These are phyloP conservation scores for Pithys albifrons DNA, from an alignment of 2,113 vertebrate genomes.

Conservation along the genomic window DNA sequence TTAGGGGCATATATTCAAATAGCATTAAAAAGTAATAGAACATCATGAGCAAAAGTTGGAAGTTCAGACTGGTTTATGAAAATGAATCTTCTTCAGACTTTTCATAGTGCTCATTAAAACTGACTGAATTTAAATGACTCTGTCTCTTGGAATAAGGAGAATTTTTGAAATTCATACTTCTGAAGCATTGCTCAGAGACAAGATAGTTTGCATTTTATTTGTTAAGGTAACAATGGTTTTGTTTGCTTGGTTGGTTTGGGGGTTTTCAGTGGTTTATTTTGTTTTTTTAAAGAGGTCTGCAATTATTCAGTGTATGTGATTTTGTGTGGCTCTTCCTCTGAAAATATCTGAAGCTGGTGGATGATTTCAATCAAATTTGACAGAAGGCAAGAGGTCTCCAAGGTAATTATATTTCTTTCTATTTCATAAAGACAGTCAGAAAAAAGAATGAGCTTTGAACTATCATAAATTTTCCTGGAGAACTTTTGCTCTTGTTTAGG, in stretches of 20 bases:
- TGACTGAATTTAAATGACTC: background rate
- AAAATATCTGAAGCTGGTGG: background rate
- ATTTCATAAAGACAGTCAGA: conserved; percentile 6
- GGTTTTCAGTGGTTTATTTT: background rate
- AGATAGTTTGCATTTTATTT: background rate
- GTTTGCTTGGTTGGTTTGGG: background rate
- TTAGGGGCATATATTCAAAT: background rate
- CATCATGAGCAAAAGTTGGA: background rate
- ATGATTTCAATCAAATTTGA: conserved; percentile 35
- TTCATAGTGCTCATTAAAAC: background rate
- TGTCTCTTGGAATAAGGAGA: background rate
- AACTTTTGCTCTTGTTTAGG: background rate
- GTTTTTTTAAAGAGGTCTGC: background rate
- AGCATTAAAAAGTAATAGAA: background rate
- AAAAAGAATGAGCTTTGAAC: background rate
- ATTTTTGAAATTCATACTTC: background rate
- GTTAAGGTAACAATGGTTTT: background rate
- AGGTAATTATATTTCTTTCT: background rate
- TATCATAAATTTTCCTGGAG: background rate
- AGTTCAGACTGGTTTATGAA: background rate
- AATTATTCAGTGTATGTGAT: background rate
- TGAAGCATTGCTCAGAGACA: background rate
- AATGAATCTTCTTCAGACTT: background rate
- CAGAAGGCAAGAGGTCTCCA: conserved; percentile 31
- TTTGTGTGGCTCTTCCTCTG: background rate